phyloP scores from a whole-genome alignment of 2,888 invertebrate species.

The Melipona beecheii region DNA sequence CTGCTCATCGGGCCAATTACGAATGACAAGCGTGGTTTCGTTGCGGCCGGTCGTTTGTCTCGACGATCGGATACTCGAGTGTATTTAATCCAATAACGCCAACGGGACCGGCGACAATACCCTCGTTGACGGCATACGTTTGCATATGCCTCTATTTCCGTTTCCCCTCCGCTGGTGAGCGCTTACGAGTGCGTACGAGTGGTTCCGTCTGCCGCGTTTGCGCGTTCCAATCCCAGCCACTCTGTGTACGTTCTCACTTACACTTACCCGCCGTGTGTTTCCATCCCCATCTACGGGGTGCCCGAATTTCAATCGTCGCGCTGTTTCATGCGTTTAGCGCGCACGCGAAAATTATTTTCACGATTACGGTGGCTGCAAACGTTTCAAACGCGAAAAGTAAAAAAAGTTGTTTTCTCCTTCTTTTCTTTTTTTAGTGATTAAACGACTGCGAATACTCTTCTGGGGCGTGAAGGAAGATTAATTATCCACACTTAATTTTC shows the following conservation, averaged over 20 bases:
- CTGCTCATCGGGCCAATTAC: conserved; percentile 54
- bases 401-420: not conserved
- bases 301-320: not conserved
- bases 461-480: not conserved
- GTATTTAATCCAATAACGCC: conserved; percentile 65
- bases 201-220: conserved; percentile 57
- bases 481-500: too few relatives aligned
- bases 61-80: conserved; percentile 59
- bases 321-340: not conserved
- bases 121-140: conserved; percentile 61
- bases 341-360: not conserved
- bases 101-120: conserved; percentile 58
- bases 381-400: not conserved
- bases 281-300: conserved; percentile 24
- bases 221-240: conserved; percentile 19
- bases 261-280: not conserved
- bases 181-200: conserved; percentile 59
- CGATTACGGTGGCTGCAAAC: not conserved
- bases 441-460: not conserved
- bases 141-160: conserved; percentile 64
- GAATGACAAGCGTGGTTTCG: conserved; percentile 59
- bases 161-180: conserved; percentile 41
- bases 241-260: conserved; percentile 19
- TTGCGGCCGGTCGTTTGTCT: conserved; percentile 57
- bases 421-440: not conserved